Evolutionary conservation across 64 coral and sea anemone genomes (phyloP).

Genomic region (Catalaphyllia jardinei): DNA sequence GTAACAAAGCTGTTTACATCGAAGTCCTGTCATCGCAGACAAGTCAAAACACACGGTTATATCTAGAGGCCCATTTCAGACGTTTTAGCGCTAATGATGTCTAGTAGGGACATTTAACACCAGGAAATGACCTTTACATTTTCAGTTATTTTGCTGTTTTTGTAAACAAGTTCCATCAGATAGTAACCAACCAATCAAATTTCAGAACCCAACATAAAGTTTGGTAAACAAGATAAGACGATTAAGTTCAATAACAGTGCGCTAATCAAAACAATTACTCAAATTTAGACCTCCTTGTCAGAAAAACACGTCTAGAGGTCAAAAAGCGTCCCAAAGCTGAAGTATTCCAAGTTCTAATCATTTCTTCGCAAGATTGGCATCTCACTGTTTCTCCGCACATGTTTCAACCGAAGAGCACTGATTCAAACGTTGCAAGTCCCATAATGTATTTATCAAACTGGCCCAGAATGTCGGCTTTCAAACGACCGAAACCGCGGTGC

Average conservation of each 20-base stretch:
- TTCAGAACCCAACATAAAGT: background rate
- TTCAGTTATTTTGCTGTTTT: conserved; percentile 1
- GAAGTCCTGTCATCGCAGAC: background rate
- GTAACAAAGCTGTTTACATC: background rate
- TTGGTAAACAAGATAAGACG: conserved; percentile 24
- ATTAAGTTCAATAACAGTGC: background rate
- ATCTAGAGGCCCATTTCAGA: background rate
- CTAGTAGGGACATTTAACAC: conserved; percentile 3
- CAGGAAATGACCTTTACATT: background rate
- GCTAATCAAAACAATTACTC: background rate
- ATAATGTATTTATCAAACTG: background rate
- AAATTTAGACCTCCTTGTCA: conserved; percentile 13
- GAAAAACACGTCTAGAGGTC: background rate
- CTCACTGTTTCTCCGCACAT: background rate
- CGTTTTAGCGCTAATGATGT: conserved; percentile 15
- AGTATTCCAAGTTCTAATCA: background rate
- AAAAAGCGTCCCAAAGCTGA: background rate
- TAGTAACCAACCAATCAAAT: background rate
- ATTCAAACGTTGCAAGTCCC: background rate
- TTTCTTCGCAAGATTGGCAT: background rate
- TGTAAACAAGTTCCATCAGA: conserved; percentile 12
- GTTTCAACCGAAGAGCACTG: background rate
- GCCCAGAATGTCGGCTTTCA: background rate
- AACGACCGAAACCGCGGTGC: background rate
- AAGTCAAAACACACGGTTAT: background rate